Evolutionary conservation across 1,140 invertebrate genomes (phyloP), one percentile per base, ranked within the genome.

Genomic region (Drosophila erecta): DNA sequence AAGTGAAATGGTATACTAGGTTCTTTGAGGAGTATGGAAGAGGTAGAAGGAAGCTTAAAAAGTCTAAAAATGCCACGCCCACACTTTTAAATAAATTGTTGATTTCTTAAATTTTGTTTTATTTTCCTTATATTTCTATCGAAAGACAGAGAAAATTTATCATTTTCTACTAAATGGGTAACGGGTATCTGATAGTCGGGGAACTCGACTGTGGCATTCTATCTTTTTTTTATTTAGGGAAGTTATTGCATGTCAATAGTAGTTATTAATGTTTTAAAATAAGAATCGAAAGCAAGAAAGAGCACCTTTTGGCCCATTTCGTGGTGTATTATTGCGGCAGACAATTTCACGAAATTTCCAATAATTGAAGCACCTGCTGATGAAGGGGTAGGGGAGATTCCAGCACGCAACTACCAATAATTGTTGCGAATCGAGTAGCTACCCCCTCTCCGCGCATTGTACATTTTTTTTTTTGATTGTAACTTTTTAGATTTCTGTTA

Each of bases 371-470:
- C 33, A 24, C 24, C 24, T 24, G 24, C 24, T 4, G 7, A n/a
- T 38, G 24, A 15, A 50, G 61, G 30, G 58, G 59, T 50, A 50
- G 54, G 54, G 15, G 41, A 56, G 54, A 53, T 71, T 71, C 47
- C 35, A 47, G 51, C 58, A 56, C 24, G 54, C 47, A 77, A 64
- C 67, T 46, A 77, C 67, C 67, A 69, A 81, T 81, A 81, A 77
- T 77, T 77, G 61, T 62, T 67, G 73, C 61, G 77, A 81, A 81
- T 81, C 67, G 67, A 81, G 77, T 62, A 60, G 49, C 17, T 40
- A 24, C 4, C 24, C 4, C 24, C 24, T 24, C 24, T 24, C 4
- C 24, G 24, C 24, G 24, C 4, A 3, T 24, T 24, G 24, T 4
- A 24, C 0, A 5, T 24, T 24, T 24, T 24, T 24, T 24, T 24